Evolutionary conservation across 2,113 vertebrate genomes (phyloP).

Genomic region (Cisticola juncidis): DNA sequence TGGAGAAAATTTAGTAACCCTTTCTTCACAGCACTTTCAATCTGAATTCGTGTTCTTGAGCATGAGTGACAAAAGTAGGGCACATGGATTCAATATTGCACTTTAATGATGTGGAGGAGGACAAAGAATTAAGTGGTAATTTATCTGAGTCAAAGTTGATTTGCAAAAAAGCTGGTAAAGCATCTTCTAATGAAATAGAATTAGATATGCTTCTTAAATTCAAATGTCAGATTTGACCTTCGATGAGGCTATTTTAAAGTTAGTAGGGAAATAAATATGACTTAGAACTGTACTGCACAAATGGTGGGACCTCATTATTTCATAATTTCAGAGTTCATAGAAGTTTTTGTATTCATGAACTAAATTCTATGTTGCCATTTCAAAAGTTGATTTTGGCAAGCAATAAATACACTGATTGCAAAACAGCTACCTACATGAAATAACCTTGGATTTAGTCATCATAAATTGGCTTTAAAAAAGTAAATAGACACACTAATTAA

Average conservation of each 20-base stretch:
- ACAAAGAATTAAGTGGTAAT: conserved; percentile 24
- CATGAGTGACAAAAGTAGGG: conserved; percentile 54
- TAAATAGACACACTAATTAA: not conserved
- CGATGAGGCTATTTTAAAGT: conserved; percentile 4
- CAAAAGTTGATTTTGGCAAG: not conserved
- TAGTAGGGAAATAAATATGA: not conserved
- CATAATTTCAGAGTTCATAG: not conserved
- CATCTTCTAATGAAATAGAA: conserved; percentile 35
- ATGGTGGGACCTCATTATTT: not conserved
- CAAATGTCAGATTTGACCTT: conserved; percentile 41
- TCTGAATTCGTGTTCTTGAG: conserved; percentile 6
- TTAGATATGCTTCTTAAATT: conserved; percentile 34
- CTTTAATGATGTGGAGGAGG: conserved; percentile 34
- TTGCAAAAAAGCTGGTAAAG: conserved; percentile 22
- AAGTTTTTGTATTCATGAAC: not conserved
- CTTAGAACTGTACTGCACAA: not conserved
- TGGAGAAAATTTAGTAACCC: not conserved
- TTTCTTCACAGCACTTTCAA: not conserved
- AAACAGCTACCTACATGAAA: not conserved
- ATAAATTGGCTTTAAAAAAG: not conserved
- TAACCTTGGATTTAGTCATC: not conserved
- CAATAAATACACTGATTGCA: not conserved
- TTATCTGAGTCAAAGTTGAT: conserved; percentile 42
- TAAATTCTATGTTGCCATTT: not conserved
- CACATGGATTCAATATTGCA: not conserved